These are phyloP conservation scores for Ornithoptera alexandrae DNA, from an alignment of 2,888 invertebrate genomes.

Conservation along the genomic window DNA sequence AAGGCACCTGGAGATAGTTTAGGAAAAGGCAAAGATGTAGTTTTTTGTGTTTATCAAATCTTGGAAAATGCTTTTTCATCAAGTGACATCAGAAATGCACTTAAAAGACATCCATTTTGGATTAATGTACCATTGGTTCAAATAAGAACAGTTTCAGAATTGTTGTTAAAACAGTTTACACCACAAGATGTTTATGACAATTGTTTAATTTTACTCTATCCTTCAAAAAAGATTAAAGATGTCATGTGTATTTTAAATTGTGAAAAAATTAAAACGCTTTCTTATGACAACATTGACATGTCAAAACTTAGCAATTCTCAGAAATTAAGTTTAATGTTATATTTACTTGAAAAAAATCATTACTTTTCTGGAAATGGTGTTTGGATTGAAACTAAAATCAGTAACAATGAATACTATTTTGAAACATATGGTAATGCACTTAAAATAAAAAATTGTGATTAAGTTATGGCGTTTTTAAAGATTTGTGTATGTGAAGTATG, in stretches of 20 bases:
- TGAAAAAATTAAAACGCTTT: conserved; percentile 30
- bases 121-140: conserved; percentile 68
- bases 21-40: conserved; percentile 68
- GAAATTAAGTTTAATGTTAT: conserved; percentile 64
- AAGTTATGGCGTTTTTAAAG: no score
- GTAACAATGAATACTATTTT: conserved; percentile 25
- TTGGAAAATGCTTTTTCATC: conserved; percentile 51
- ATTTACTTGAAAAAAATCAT: conserved; percentile 69
- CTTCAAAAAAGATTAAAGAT: conserved; percentile 66
- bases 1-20: conserved; percentile 68
- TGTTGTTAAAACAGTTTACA: conserved; percentile 53
- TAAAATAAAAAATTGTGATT: background rate
- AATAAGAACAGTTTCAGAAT: conserved; percentile 58
- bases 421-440: conserved; percentile 9
- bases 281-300: conserved; percentile 51
- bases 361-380: conserved; percentile 75
- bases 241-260: conserved; percentile 42
- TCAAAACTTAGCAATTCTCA: conserved; percentile 54
- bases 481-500: background rate
- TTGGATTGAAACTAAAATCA: conserved; percentile 65
- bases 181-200: conserved; percentile 66
- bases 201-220: conserved; percentile 66
- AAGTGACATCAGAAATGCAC: conserved; percentile 46
- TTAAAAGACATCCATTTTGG: conserved; percentile 72
- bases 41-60: conserved; percentile 61